phyloP scores from a whole-genome alignment of 2,888 invertebrate species.

The Meghimatium bilineatum region DNA sequence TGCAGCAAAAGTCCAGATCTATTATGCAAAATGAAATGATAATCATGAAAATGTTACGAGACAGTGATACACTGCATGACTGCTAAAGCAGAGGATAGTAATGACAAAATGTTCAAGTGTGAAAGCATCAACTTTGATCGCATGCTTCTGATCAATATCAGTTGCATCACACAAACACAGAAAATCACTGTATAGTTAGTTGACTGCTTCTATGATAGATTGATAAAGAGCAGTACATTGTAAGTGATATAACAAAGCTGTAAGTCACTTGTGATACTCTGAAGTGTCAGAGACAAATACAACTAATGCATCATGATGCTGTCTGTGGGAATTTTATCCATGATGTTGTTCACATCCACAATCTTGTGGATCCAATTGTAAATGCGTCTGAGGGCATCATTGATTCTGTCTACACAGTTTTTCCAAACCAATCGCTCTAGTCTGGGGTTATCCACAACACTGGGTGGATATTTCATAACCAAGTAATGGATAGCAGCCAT shows the following conservation, averaged over 20 bases:
- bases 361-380: slow-evolving; percentile 56
- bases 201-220: background rate
- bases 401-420: slow-evolving; percentile 54
- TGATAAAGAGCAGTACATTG: too few relatives aligned
- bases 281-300: background rate
- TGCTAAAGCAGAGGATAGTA: too few relatives aligned
- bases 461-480: slow-evolving; percentile 55
- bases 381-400: slow-evolving; percentile 52
- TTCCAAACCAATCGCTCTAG: slow-evolving; percentile 55
- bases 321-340: slow-evolving; percentile 52
- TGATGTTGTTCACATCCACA: slow-evolving; percentile 53
- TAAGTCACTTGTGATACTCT: too few relatives aligned
- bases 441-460: slow-evolving; percentile 53
- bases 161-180: background rate
- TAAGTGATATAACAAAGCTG: too few relatives aligned
- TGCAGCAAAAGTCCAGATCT: too few relatives aligned
- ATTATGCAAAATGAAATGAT: too few relatives aligned
- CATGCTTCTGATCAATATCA: background rate
- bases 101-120: background rate
- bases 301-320: slow-evolving; percentile 47
- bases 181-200: background rate
- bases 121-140: background rate
- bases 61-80: too few relatives aligned
- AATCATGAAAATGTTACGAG: too few relatives aligned
- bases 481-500: slow-evolving; percentile 55